Evolutionary conservation across 1,140 invertebrate species (phyloP), one percentile per base, ranked within the genome.

Genomic region (Orius laevigatus): DNA sequence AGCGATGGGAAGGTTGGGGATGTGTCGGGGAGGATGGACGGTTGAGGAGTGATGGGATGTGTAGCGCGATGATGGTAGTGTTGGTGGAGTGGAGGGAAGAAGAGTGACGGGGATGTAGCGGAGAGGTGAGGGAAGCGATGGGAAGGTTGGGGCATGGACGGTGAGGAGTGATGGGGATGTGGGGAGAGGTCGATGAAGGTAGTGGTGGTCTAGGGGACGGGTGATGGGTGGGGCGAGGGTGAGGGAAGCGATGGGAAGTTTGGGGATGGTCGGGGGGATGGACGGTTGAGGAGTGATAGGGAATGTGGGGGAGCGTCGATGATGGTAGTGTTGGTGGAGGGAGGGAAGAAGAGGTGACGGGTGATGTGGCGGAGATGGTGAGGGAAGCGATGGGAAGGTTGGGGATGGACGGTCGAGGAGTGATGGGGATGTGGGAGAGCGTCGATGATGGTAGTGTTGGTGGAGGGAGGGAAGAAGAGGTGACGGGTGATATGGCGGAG

Each of bases 241-340:
- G 33, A 34, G 33, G n/a, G 33, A 47, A 20, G 34, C 18, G 55
- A 58, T 16, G 42, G 49, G 48, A 19, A 42, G 42, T 25, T 43
- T 45, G 33, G 46, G 33, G 40, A 48, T 33, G 20, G 14, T 14
- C 51, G 47, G 31, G 9, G 40, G 14, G 9, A 48, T n/a, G 25
- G 31, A 34, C 19, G 39, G 42, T 43, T 14, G 38, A 38, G 51
- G 45, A 12, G 46, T 48, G 53, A 34, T 15, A 44, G 49, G 44
- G 35, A 44, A 36, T 48, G 32, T 51, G 49, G 8, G 12, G n/a
- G n/a, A n/a, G n/a, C n/a, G n/a, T n/a, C n/a, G n/a, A n/a, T n/a
- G n/a, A n/a, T n/a, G n/a, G n/a, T n/a, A n/a, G n/a, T n/a, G n/a
- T n/a, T n/a, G n/a, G n/a, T n/a, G n/a, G n/a, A n/a, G n/a, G n/a